Conservation (phyloP, 2,797 vertebrate species). For the Squalus acanthias region DNA sequence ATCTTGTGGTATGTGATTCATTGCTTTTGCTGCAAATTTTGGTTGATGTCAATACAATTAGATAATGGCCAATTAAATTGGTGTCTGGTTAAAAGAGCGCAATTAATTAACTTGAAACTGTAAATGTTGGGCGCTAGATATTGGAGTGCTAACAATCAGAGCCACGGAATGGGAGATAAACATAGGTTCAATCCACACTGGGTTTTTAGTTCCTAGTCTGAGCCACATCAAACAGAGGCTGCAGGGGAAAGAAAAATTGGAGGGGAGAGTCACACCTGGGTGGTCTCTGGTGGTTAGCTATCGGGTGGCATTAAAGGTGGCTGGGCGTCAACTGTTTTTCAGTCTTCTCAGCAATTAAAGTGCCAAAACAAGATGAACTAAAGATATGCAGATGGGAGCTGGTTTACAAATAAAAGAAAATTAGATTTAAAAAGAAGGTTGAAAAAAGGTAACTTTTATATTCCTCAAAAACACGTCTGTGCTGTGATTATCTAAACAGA, state of each 20-base stretch:
- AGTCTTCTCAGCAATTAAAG: background rate
- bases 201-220: background rate
- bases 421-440: background rate
- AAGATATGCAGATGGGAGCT: background rate
- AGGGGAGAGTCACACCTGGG: background rate
- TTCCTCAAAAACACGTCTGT: background rate
- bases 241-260: background rate
- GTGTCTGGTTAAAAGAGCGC: background rate
- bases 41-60: background rate
- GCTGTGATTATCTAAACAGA: background rate
- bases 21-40: background rate
- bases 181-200: background rate
- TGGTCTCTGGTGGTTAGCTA: background rate
- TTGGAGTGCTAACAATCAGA: background rate
- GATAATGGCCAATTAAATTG: background rate
- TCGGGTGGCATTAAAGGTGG: background rate
- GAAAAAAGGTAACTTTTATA: background rate
- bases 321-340: background rate
- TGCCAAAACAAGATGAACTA: background rate
- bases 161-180: background rate
- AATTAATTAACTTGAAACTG: slow-evolving; percentile 10
- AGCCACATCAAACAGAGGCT: background rate
- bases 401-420: background rate
- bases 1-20: background rate
- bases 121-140: background rate